These are phyloP conservation scores for Rallus limicola DNA, from an alignment of 2,113 vertebrate genomes.

Conservation along the genomic window DNA sequence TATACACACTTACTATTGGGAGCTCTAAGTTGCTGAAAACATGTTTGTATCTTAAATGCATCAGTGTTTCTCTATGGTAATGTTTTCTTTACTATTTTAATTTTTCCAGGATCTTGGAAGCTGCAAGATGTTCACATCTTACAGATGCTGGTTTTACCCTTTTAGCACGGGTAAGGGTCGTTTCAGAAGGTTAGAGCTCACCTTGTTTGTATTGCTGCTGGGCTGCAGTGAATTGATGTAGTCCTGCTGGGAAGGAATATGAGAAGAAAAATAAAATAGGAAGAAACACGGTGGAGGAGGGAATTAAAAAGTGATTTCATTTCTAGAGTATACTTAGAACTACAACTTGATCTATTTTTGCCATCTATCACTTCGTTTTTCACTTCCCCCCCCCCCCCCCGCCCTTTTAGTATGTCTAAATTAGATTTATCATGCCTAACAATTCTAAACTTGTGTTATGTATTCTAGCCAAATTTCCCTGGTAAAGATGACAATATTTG, in stretches of 20 bases:
- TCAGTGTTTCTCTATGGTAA: neutral
- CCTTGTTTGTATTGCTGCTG: neutral
- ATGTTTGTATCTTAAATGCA: neutral
- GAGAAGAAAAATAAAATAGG: neutral
- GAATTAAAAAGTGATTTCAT: neutral
- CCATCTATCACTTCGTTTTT: neutral
- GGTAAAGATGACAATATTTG: neutral
- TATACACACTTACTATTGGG: neutral
- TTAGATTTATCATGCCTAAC: neutral
- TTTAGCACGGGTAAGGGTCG: slow-evolving; percentile 84
- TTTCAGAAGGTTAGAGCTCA: neutral
- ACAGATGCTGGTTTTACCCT: slow-evolving; percentile 91
- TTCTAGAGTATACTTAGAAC: neutral
- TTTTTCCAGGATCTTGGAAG: slow-evolving; percentile 87
- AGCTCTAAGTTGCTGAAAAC: neutral
- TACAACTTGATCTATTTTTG: neutral
- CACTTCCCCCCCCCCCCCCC: too few species aligned
- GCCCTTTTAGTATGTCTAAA: neutral
- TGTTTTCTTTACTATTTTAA: neutral
- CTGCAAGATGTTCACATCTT: slow-evolving; percentile 90
- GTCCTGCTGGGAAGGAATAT: neutral
- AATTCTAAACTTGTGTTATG: neutral
- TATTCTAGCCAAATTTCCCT: neutral
- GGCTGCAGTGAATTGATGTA: neutral
- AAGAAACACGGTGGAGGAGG: neutral